Base-by-base conservation (phyloP, 2,888 invertebrate genomes). In the Orthonevra nobilis region DNA sequence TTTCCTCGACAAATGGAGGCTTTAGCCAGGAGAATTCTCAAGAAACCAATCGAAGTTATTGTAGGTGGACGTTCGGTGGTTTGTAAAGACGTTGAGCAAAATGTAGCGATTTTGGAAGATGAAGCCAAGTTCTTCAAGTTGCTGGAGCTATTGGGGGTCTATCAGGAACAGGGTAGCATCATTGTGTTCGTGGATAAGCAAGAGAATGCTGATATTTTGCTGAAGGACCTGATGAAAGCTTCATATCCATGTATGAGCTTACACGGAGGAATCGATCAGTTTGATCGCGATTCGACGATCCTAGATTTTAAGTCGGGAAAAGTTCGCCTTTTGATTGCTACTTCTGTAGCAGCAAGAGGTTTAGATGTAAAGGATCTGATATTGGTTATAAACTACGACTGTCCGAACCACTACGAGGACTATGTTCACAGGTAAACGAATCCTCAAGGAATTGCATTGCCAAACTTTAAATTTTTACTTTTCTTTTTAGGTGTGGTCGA, bases 1-100 rank as follows among this genome's bases (percentile, higher is more conserved):
- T 99, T 99, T 88, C 99, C 99, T 0, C 91, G 98, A 0, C 98
- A 98, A 90, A 99, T 99, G 99, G 99, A 99, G 89, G 99, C 98
- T 0, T 90, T 99, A 7, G 99, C 99, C 0, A 91, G 98, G 14
- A 92, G 97, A 82, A 97, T 98, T 84, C 90, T 99, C 3, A 95
- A 94, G 82, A 96, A 96, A 87, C 99, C 99, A 0, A 94, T 99
- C 36, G 99, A 99, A 90, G 96, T 99, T 20, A 96, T 96, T 90
- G 98, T 99, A 2, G 98, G 98, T 10, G 99, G 98, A 0, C 91
- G 98, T 34, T 98, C 97, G 73, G 94, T 99, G 0, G 99, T 99
- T 0, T 99, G 98, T 89, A 97, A 96, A 87, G 99, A 99, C 38
- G 98, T 99, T 0, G 96, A 97, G 84, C 99, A 99, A 85, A 93